Percentiles rank a stretch among this genome's conserved stretches.
Evolutionary conservation across 2,113 vertebrate species (phyloP).

Genomic region (Tachysurus vachellii): DNA sequence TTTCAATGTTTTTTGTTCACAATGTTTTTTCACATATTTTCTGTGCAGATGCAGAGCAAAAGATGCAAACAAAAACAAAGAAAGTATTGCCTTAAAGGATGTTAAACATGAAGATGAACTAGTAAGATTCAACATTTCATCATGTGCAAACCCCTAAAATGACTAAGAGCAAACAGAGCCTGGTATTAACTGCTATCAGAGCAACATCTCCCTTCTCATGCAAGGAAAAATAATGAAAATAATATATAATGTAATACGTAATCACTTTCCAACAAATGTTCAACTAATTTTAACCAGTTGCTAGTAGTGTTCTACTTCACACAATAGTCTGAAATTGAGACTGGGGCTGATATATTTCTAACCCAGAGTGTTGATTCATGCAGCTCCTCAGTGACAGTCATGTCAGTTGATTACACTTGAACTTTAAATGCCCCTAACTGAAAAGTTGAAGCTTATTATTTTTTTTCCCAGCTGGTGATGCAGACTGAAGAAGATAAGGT

Average conservation of each 20-base stretch:
- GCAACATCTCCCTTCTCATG: not conserved
- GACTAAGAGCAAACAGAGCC: not conserved
- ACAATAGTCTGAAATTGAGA: not conserved
- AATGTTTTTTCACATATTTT: not conserved
- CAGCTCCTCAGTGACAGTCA: not conserved
- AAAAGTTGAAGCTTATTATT: not conserved
- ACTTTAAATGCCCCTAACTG: not conserved
- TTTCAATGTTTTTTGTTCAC: not conserved
- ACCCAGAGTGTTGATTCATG: not conserved
- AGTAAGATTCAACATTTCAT: slow-evolving; percentile 6
- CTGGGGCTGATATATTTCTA: not conserved
- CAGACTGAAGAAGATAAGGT: slow-evolving; percentile 39
- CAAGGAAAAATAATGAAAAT: not conserved
- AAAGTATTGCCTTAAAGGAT: not conserved
- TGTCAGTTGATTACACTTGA: not conserved
- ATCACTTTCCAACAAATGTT: not conserved
- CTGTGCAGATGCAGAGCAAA: slow-evolving; percentile 13
- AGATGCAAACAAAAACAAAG: not conserved
- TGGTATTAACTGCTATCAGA: not conserved
- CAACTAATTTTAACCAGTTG: not conserved
- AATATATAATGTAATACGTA: not conserved
- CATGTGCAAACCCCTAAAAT: not conserved
- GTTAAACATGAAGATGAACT: slow-evolving; percentile 4
- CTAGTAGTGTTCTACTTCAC: not conserved
- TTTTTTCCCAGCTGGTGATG: not conserved